A percentile compares a stretch with the other conserved stretches of the same genome.
These are phyloP conservation scores for Tenodera sinensis DNA, from an alignment of 2,888 invertebrate species.

Conservation along the genomic window DNA sequence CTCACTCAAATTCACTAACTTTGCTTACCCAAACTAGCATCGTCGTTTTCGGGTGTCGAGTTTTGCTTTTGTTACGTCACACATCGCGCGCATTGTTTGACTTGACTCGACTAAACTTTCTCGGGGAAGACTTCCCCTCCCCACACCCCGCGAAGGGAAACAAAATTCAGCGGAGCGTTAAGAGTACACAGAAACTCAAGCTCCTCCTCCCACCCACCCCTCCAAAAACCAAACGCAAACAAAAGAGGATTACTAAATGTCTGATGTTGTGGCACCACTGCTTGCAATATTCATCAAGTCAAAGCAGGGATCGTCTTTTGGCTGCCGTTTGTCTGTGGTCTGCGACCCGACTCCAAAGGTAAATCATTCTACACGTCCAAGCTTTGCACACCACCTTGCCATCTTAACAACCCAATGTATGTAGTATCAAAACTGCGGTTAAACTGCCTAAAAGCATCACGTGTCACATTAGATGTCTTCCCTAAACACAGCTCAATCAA, in stretches of 20 bases:
- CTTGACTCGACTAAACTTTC: background rate
- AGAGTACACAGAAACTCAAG: slow-evolving; percentile 1
- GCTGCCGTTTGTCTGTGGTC: background rate
- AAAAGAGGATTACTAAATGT: slow-evolving; percentile 7
- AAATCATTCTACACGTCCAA: background rate
- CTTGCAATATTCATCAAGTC: background rate
- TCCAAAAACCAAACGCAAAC: background rate
- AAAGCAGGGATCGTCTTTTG: background rate
- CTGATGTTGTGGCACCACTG: slow-evolving; percentile 3
- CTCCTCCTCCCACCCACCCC: background rate
- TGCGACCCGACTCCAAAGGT: background rate
- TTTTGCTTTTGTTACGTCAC: background rate
- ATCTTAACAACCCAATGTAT: no score
- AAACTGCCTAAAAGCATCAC: no score
- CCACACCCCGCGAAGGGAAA: background rate
- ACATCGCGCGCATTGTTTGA: slow-evolving; percentile 5
- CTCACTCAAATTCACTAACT: background rate
- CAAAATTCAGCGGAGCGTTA: slow-evolving; percentile 1
- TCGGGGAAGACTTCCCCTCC: background rate
- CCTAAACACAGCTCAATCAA: no score
- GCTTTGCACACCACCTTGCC: no score
- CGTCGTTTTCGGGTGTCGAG: background rate
- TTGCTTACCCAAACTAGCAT: background rate
- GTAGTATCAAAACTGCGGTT: no score
- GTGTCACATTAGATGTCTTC: no score